Base-by-base conservation (phyloP, 2,888 invertebrate genomes). In the Xestia sexstrigata region DNA sequence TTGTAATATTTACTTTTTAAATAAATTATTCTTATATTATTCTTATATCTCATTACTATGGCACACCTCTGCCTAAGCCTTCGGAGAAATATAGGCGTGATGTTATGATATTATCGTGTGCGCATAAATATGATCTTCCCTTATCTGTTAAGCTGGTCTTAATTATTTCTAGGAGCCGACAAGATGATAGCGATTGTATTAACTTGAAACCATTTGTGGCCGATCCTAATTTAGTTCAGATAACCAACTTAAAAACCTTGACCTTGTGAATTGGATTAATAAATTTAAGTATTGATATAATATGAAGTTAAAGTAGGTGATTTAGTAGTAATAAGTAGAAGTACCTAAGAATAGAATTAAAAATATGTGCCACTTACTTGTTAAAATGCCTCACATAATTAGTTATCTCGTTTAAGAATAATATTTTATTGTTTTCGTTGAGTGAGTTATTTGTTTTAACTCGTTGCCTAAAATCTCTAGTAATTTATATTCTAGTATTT, bases 121-220 rank as follows among this genome's bases (percentile, higher is more conserved):
- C 7, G 7, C 58, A 26, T 26, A 58, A 58, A 58, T 8, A 58
- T 26, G 58, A 58, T 26, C 26, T 15, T 58, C 15, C 39, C 35
- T 63, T 63, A 63, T 63, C 63, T 63, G 35, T 63, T 63, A 23
- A 23, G 35, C 35, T 62, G 35, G 35, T 35, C 5, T 62, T 63
- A 11, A 63, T 63, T 63, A 63, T n/a, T 63, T 39, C 63, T 63
- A 63, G 39, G 39, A 63, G 23, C 23, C 39, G 2, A 63, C 23
- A 63, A 63, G n/a, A n/a, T 23, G 63, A 63, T 63, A 63, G 7
- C 20, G 63, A 63, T 63, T 63, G 23, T 63, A 63, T 13, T 6
- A 63, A 63, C 63, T 63, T 63, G 63, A 63, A 39, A 63, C 63
- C 23, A 23, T 63, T 62, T 30, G 35, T 2, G 11, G 6, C 39